These are phyloP conservation scores for Helarctos malayanus DNA, from an alignment of 2,797 vertebrate genomes.

Conservation along the genomic window DNA sequence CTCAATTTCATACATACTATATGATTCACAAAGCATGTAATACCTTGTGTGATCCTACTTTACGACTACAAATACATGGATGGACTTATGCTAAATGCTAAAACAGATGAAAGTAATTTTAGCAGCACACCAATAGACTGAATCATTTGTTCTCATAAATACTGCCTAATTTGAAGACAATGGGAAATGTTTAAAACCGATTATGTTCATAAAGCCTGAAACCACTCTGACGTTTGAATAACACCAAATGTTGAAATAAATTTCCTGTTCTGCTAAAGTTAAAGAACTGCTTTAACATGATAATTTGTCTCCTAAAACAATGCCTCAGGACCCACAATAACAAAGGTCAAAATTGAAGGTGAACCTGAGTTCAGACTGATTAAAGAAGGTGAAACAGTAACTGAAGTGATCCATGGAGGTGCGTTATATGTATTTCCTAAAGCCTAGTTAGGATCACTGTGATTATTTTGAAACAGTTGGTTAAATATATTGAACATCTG, in stretches of 20 bases:
- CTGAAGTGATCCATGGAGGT: conserved; percentile 91
- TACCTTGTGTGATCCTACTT: neutral
- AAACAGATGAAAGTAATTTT: neutral
- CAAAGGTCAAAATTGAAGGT: conserved; percentile 92
- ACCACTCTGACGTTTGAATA: neutral
- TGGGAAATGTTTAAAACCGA: conserved; percentile 29
- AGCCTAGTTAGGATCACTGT: neutral
- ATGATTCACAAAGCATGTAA: neutral
- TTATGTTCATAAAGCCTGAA: conserved; percentile 25
- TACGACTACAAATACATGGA: neutral
- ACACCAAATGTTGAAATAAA: neutral
- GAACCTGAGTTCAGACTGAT: conserved; percentile 90
- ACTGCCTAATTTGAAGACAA: neutral
- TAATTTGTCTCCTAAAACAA: conserved; percentile 81
- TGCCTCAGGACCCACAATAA: conserved; percentile 89
- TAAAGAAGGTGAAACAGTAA: conserved; percentile 90
- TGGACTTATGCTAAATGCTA: neutral
- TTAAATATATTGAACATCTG: neutral
- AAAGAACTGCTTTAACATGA: conserved; percentile 49
- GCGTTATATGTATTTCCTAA: conserved; percentile 57
- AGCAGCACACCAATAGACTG: neutral
- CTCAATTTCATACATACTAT: neutral
- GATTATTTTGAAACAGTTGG: neutral
- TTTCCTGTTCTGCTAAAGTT: neutral
- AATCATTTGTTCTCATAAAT: conserved; percentile 25